Base-by-base conservation (phyloP, 1,140 invertebrate species). In the Adelges cooleyi region DNA sequence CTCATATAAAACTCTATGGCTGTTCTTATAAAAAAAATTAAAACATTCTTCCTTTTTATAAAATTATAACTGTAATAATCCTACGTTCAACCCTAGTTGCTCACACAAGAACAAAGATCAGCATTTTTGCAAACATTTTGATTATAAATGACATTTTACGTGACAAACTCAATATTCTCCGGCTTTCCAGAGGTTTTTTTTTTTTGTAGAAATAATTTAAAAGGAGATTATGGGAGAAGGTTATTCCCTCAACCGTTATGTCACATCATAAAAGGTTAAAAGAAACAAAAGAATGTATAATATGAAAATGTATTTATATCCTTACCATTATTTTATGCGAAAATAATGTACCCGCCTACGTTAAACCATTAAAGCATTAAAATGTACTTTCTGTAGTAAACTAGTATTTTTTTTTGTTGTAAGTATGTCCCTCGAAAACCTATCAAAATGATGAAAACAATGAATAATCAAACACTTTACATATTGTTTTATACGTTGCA, bases 51-150 rank as follows among this genome's bases (percentile, higher is more conserved):
- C 38, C 44, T 40, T 40, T n/a, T n/a, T n/a, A n/a, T n/a, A n/a
- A n/a, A n/a, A n/a, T n/a, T n/a, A n/a, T n/a, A 59, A 44, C 53
- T n/a, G n/a, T n/a, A 22, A 59, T 59, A 59, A 59, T 59, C 53
- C 53, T 40, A 23, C 38, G 11, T 59, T 59, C 44, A 59, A 59
- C 25, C 38, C 53, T 44, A 40, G 23, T 22, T 44, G 38, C 38
- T 59, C 38, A 25, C n/a, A n/a, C 38, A 18, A 17, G 22, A 59
- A 44, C 53, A 23, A 59, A 59, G 53, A 59, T 59, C 53, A 59
- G 53, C 53, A 59, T 59, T 59, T 59, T 59, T 59, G 53, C 44
- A 59, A 59, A 59, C 53, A 59, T 59, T 59, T 59, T 59, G 53
- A 59, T 59, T 59, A 59, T 59, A 59, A 17, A 59, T 59, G 53